Evolutionary conservation across 2,888 invertebrate genomes (phyloP).

Genomic region (Trichogramma dendrolimi): DNA sequence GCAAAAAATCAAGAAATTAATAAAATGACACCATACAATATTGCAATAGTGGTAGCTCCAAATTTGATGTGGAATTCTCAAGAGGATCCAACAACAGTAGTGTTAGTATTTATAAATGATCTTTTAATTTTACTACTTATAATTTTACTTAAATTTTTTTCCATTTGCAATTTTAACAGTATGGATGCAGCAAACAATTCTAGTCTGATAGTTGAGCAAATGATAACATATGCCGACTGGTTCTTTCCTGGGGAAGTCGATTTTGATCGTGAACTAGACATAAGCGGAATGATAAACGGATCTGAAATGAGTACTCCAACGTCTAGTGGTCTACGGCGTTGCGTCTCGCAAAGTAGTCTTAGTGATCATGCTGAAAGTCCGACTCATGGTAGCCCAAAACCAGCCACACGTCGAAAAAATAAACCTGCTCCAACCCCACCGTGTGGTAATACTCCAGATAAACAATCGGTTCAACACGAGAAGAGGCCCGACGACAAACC

Average conservation of each 20-base stretch:
- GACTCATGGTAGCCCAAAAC: conserved; percentile 69
- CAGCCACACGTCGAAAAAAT: conserved; percentile 67
- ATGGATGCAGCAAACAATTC: conserved; percentile 80
- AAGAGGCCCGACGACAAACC: conserved; percentile 45
- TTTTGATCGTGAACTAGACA: conserved; percentile 59
- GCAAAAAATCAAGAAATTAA: conserved; percentile 81
- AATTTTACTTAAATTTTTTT: not conserved
- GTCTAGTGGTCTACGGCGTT: conserved; percentile 50
- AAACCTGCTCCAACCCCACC: conserved; percentile 74
- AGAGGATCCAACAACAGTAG: conserved; percentile 57
- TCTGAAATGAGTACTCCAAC: conserved; percentile 35
- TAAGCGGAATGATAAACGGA: conserved; percentile 40
- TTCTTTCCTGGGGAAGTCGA: conserved; percentile 77
- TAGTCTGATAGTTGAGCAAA: conserved; percentile 78
- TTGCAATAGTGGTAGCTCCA: conserved; percentile 95
- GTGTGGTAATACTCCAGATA: conserved; percentile 51
- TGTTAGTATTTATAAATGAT: conserved; percentile 43
- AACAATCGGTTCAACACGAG: conserved; percentile 33
- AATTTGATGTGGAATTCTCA: conserved; percentile 83
- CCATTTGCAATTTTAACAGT: conserved; percentile 40
- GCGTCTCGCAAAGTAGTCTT: conserved; percentile 66
- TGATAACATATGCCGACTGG: conserved; percentile 77
- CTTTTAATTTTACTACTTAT: not conserved
- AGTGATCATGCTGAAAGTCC: conserved; percentile 68
- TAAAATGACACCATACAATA: conserved; percentile 95